phyloP scores from a whole-genome alignment of 2,888 invertebrate species.

The Lutraria lutraria region DNA sequence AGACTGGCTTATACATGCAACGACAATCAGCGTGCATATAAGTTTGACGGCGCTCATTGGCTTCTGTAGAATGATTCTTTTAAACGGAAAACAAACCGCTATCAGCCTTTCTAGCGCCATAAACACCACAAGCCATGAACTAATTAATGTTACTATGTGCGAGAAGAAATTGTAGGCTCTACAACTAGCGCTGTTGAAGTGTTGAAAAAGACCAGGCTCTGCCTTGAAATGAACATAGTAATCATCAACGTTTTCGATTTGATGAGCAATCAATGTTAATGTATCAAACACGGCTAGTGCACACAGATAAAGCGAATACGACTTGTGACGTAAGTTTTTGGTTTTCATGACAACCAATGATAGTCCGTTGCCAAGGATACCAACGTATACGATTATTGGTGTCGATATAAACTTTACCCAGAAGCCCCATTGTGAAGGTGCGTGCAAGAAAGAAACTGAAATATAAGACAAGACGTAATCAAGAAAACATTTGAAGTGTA shows the following conservation, averaged over 20 bases:
- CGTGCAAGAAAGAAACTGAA: slow-evolving; percentile 1
- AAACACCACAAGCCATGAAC: slow-evolving; percentile 85
- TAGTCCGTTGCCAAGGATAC: slow-evolving; percentile 83
- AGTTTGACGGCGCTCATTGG: slow-evolving; percentile 80
- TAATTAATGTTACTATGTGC: slow-evolving; percentile 83
- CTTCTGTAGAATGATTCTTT: slow-evolving; percentile 78
- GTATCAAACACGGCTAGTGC: slow-evolving; percentile 83
- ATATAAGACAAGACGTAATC: not conserved
- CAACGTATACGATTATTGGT: slow-evolving; percentile 79
- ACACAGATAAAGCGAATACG: slow-evolving; percentile 85
- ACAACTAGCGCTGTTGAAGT: slow-evolving; percentile 78
- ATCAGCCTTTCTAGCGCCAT: slow-evolving; percentile 84
- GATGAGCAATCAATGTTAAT: slow-evolving; percentile 77
- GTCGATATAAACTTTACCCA: slow-evolving; percentile 81
- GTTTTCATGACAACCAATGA: slow-evolving; percentile 84
- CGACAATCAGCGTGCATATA: slow-evolving; percentile 77
- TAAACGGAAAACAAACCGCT: slow-evolving; percentile 84
- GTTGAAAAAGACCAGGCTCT: slow-evolving; percentile 60
- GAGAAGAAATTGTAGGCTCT: slow-evolving; percentile 81
- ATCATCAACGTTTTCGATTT: slow-evolving; percentile 74
- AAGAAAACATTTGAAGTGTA: no score
- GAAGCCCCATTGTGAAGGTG: slow-evolving; percentile 73
- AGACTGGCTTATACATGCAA: slow-evolving; percentile 80
- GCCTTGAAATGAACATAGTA: slow-evolving; percentile 48
- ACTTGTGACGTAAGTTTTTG: slow-evolving; percentile 80